Evolutionary conservation across 2,797 vertebrate species (phyloP), one percentile per base, ranked within the genome.

Genomic region (Rhodeus uyekii): DNA sequence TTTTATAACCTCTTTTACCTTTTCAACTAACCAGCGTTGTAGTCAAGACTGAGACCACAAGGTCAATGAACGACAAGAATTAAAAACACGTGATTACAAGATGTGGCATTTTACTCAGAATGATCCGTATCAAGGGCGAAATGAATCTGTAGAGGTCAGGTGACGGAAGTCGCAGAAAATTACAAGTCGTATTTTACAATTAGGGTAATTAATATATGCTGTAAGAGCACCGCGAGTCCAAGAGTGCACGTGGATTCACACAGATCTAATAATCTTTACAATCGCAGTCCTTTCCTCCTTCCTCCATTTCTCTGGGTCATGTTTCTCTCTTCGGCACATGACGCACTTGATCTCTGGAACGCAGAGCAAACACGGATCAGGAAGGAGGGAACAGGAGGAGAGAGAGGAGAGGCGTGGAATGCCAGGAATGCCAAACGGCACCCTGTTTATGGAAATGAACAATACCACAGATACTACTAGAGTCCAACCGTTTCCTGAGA

Each of bases 391-490:
- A 77, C 18, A 22, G 55, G 65, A 78, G 76, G 34, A 55, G 46
- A 67, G 46, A 67, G 78, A 73, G 50, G 80, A 77, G 61, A 71
- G n/a, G 75, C 76, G 19, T 87, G 92, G 93, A 94, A 94, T 93
- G 89, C 83, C 64, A 91, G 90, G 90, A 89, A 94, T 94, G 90
- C 88, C 76, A 65, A 83, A 78, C 90, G 78, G 42, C 88, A 92
- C 88, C 89, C 80, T 92, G 93, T 94, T 93, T 93, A 94, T 93
- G 93, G 91, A 94, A 93, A 92, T 90, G 50, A 89, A 89, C 89
- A 89, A 90, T 93, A 63, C 90, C 88, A 48, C 76, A 80, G 87
- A 90, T 79, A n/a, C 77, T 61, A 61, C 53, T 19, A 19, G 27
- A 80, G 88, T 88, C 87, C 1, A 82, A 86, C 87, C 83, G 89